These are phyloP conservation scores for Himantopus leucocephalus DNA, from an alignment of 2,113 vertebrate genomes.

Conservation along the genomic window DNA sequence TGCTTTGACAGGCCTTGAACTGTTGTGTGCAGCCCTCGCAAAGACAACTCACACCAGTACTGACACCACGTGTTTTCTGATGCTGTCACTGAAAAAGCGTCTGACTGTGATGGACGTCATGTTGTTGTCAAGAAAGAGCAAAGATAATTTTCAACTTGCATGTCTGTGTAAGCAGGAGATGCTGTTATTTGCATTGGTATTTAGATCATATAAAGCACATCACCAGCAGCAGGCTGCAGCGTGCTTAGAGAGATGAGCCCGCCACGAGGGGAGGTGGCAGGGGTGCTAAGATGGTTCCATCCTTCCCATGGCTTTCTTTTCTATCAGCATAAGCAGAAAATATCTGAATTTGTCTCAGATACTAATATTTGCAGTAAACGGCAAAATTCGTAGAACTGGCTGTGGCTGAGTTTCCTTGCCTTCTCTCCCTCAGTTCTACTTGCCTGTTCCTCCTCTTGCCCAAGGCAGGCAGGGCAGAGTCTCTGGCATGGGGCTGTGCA, in stretches of 20 bases:
- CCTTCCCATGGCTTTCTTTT: neutral
- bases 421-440: neutral
- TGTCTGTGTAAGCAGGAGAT: neutral
- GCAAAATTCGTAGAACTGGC: neutral
- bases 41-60: neutral
- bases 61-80: neutral
- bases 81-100: neutral
- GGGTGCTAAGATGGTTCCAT: neutral
- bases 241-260: neutral
- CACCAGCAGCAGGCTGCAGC: neutral
- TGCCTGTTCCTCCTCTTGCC: neutral
- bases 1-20: neutral
- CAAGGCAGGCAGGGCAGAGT: neutral
- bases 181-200: neutral
- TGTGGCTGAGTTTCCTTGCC: neutral
- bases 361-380: neutral
- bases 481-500: neutral
- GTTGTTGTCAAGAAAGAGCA: neutral
- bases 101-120: neutral
- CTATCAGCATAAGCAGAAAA: neutral
- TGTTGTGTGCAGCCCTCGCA: neutral
- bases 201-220: neutral
- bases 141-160: neutral
- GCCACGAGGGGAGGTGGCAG: fast-evolving
- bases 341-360: neutral